Evolutionary conservation across 2,113 vertebrate genomes (phyloP).

Genomic region (Syngnathoides biaculeatus): DNA sequence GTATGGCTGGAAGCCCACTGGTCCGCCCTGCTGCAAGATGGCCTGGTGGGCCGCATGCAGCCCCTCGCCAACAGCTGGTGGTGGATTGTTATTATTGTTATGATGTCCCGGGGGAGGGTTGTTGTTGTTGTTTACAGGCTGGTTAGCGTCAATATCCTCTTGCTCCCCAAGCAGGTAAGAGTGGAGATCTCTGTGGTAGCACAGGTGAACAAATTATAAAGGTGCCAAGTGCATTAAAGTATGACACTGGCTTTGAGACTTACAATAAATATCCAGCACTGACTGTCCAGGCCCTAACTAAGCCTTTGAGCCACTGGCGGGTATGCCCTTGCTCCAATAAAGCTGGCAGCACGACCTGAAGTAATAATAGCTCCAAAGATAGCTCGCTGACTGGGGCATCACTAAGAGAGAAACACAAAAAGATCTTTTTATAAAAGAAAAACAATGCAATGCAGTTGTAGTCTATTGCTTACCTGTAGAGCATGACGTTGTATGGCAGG

Average conservation of each 20-base stretch:
- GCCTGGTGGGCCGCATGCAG: slow-evolving; percentile 97
- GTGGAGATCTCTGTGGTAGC: slow-evolving; percentile 84
- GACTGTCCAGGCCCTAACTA: slow-evolving; percentile 95
- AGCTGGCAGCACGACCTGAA: slow-evolving; percentile 98
- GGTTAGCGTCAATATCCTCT: slow-evolving; percentile 91
- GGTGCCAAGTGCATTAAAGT: not conserved
- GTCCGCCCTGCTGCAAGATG: slow-evolving; percentile 96
- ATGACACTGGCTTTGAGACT: slow-evolving; percentile 54
- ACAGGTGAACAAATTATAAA: not conserved
- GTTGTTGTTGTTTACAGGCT: slow-evolving; percentile 86
- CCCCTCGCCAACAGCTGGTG: slow-evolving; percentile 91
- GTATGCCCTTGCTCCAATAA: slow-evolving; percentile 96
- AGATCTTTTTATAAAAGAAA: not conserved
- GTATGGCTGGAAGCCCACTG: slow-evolving; percentile 97
- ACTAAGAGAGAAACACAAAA: slow-evolving; percentile 60
- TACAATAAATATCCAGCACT: slow-evolving; percentile 93
- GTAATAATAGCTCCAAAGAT: slow-evolving; percentile 91
- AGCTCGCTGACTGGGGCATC: slow-evolving; percentile 98
- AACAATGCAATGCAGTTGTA: not conserved
- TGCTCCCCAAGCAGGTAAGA: slow-evolving; percentile 97
- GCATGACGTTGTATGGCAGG: slow-evolving; percentile 98
- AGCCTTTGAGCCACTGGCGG: slow-evolving; percentile 96
- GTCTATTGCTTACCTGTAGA: slow-evolving; percentile 84
- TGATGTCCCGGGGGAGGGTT: slow-evolving; percentile 73
- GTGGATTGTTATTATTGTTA: slow-evolving; percentile 87